Evolutionary conservation across 2,888 invertebrate genomes (phyloP).

Genomic region (Tetranychus truncatus): DNA sequence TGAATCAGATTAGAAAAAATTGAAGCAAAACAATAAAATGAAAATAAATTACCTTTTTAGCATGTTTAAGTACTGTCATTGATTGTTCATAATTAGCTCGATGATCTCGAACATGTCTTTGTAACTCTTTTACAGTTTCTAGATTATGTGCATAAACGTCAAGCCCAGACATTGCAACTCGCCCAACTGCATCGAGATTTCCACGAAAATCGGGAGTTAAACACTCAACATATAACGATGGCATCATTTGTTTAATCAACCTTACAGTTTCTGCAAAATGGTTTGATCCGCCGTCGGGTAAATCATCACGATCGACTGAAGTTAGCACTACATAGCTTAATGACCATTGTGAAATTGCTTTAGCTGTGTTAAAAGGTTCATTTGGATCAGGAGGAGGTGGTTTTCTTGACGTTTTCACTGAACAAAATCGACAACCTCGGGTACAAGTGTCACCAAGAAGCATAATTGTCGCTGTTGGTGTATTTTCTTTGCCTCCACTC

Average conservation of each 20-base stretch:
- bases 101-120: conserved; percentile 69
- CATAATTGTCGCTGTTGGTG: conserved; percentile 99
- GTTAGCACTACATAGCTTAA: conserved; percentile 92
- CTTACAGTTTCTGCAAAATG: conserved; percentile 82
- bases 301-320: conserved; percentile 91
- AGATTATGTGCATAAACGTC: conserved; percentile 98
- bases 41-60: conserved; percentile 45
- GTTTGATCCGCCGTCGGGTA: conserved; percentile 75
- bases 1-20: neutral
- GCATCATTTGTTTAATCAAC: conserved; percentile 65
- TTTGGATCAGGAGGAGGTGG: conserved; percentile 73
- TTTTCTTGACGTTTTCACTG: conserved; percentile 78
- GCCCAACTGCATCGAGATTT: conserved; percentile 49
- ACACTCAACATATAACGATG: conserved; percentile 78
- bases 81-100: conserved; percentile 83
- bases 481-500: conserved; percentile 81
- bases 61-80: conserved; percentile 55
- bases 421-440: conserved; percentile 91
- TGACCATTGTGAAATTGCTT: conserved; percentile 80
- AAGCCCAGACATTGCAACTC: conserved; percentile 58
- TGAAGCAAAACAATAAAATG: neutral
- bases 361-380: conserved; percentile 81
- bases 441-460: conserved; percentile 98
- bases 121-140: conserved; percentile 80
- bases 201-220: conserved; percentile 90